A percentile compares a stretch with the other conserved stretches of the same genome.
These are phyloP conservation scores for Pseudotriccus pelzelni DNA, from an alignment of 2,797 vertebrate species.

Conservation along the genomic window DNA sequence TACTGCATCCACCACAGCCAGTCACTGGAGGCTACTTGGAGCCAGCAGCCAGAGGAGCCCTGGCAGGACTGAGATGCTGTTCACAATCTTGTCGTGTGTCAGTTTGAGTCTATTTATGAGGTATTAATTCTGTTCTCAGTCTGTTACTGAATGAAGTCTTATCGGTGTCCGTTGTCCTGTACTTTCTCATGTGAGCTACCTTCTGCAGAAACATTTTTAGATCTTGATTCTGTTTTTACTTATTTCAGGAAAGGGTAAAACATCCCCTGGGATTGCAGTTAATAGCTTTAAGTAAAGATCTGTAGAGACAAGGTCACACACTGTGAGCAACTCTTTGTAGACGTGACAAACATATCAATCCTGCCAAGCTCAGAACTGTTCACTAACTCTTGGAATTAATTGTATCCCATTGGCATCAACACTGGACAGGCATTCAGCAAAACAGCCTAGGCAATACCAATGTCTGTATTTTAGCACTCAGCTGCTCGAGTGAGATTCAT, in stretches of 20 bases:
- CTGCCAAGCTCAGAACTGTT: not conserved
- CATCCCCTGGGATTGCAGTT: not conserved
- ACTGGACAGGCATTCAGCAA: not conserved
- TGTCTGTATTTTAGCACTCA: not conserved
- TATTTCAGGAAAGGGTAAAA: not conserved
- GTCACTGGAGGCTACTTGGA: not conserved
- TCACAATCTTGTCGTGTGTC: not conserved
- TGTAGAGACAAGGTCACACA: not conserved
- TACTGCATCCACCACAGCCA: rapidly evolving
- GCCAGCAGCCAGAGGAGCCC: not conserved
- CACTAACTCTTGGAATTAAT: not conserved
- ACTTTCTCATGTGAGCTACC: not conserved
- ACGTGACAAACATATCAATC: not conserved
- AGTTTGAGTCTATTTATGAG: not conserved
- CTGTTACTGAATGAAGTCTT: not conserved
- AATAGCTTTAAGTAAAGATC: not conserved
- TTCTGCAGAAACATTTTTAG: not conserved
- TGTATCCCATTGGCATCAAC: not conserved
- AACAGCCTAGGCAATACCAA: not conserved
- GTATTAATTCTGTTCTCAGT: not conserved
- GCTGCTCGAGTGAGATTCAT: not conserved
- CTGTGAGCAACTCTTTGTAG: not conserved
- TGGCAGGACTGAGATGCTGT: not conserved
- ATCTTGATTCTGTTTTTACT: not conserved
- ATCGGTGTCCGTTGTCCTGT: not conserved